Evolutionary conservation across 2,888 invertebrate species (phyloP), one percentile per base, ranked within the genome.

Genomic region (Dichetophora obliterata): DNA sequence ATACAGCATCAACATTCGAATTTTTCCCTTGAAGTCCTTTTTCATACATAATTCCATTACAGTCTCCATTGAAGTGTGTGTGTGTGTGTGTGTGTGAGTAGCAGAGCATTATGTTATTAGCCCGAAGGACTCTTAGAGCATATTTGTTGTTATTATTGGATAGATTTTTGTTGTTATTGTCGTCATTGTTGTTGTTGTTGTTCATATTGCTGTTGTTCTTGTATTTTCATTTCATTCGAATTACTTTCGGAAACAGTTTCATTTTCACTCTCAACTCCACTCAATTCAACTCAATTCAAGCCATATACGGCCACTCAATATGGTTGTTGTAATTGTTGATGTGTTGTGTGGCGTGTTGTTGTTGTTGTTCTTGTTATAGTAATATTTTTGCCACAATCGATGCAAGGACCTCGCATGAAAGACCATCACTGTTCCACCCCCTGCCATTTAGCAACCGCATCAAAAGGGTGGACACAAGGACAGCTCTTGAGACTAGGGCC

Each of bases 361-460:
- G 72, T 19, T 75, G 69, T 65, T 66, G 71, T 63, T 77, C 37
- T 77, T 77, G 66, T 48, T 52, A 34, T 54, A 73, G 74, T 61
- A 43, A 31, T 37, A 73, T 50, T 48, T 69, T 22, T 27, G 61
- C 34, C 31, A n/a, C 31, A 63, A 34, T 14, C 63, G 19, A 14
- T n/a, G 63, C 63, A 63, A 63, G 63, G 34, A 34, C n/a, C 63
- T 63, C 16, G 11, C 14, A 43, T 43, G 14, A 43, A 43, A 43
- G 43, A 43, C 43, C 63, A 63, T 37, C 5, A 63, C 63, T n/a
- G 37, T n/a, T n/a, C 16, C 16, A 19, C 34, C 19, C 16, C 34
- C 43, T 14, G 11, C 31, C 43, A 43, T 43, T 43, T 14, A 43
- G 11, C 43, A 43, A 43, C 43, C 43, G 43, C 63, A 61, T 16